Base-by-base conservation (phyloP, 2,888 invertebrate genomes). In the Piscicola geometra region DNA sequence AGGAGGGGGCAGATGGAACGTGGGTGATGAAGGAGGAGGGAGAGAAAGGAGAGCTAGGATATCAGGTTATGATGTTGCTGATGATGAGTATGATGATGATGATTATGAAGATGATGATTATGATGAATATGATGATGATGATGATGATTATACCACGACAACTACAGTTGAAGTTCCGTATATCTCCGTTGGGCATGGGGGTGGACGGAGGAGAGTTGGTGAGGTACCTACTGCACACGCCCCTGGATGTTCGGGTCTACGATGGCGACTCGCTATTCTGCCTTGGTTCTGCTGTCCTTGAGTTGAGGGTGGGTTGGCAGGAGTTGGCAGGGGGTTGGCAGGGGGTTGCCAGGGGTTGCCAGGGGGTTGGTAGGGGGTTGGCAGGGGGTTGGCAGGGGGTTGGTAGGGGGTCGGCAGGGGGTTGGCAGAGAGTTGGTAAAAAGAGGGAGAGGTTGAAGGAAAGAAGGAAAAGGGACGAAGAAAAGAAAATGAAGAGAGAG, bases 171-270 rank as follows among this genome's bases (percentile, higher is more conserved):
- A 41, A 5, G 5, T 41, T 41, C 15, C 15, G 9, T 15, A 41
- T 41, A 41, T 5, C 5, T 15, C 9, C 41, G 41, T 5, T 9
- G 15, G 41, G 41, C 41, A 41, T 41, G 41, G 41, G 9, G 15
- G 41, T 15, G 41, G 5, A 86, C 78, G 82, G 82, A 25, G 76
- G 80, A 25, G 77, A 84, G 71, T 86, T 88, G 75, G 79, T 85
- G 28, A 81, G 85, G 50, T 86, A 86, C 79, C 79, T 87, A 25
- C 79, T 82, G 0, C 82, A 83, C 41, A 85, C 85, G 78, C 82
- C 82, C 1, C 81, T 88, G 56, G 83, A 84, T 78, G 84, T 88
- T 75, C 86, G 88, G 77, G 85, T 87, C 0, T 88, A 87, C 87
- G 86, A 88, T 79, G 87, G 86, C 0, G 86, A 87, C 77, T 86